phyloP scores from a whole-genome alignment of 2,113 vertebrate genomes.

The Mustelus asterias region DNA sequence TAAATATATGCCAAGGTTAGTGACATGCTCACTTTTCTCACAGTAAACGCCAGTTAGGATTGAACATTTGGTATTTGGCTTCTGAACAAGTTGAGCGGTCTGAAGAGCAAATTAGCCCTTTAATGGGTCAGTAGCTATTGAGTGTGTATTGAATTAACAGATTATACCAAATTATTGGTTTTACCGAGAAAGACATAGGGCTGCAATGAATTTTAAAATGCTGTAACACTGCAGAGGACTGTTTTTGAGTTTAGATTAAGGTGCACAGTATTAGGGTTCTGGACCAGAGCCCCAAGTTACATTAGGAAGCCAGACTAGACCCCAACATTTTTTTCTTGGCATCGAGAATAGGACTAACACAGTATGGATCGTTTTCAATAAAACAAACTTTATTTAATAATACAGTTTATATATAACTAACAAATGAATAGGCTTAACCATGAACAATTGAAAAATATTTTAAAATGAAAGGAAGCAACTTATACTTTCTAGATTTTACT shows the following conservation, averaged over 20 bases:
- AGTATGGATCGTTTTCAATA: too few species aligned
- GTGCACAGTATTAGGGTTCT: neutral
- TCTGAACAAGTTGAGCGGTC: neutral
- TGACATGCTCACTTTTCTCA: neutral
- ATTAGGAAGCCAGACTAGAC: too few species aligned
- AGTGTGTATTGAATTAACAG: too few species aligned
- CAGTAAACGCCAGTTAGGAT: neutral
- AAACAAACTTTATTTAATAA: too few species aligned
- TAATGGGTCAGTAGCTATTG: neutral
- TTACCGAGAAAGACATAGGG: neutral
- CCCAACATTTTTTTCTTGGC: too few species aligned
- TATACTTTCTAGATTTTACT: too few species aligned
- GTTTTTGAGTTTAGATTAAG: neutral
- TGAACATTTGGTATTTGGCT: neutral
- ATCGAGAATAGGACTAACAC: too few species aligned
- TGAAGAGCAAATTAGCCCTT: neutral
- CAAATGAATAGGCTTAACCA: too few species aligned
- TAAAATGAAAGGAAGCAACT: too few species aligned
- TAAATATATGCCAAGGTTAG: conserved; percentile 90
- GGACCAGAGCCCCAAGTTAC: neutral
- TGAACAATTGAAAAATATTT: too few species aligned
- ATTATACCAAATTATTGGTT: too few species aligned
- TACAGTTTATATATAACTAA: too few species aligned
- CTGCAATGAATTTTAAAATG: neutral
- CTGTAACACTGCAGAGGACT: neutral